Evolutionary conservation across 1,140 invertebrate species (phyloP).

Genomic region (Cydia strobilella): DNA sequence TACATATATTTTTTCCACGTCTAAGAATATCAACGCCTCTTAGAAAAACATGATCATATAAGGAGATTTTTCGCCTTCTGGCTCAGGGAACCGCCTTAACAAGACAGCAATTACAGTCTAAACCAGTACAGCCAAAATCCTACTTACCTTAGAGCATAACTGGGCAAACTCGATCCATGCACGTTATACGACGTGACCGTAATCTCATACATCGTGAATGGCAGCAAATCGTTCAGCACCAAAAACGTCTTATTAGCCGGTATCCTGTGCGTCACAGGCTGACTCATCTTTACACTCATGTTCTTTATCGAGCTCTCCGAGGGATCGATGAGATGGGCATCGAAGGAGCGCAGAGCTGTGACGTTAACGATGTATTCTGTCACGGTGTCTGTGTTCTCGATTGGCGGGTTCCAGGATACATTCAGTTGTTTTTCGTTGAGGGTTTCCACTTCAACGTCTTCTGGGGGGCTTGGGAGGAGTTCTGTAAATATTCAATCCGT

Average conservation of each 20-base stretch:
- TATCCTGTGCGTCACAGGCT: constrained; percentile 74
- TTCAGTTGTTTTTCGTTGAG: constrained; percentile 85
- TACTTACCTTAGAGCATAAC: constrained; percentile 81
- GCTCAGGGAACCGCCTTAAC: too few relatives aligned
- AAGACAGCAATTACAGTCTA: too few relatives aligned
- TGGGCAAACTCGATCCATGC: constrained; percentile 87
- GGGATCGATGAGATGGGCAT: constrained; percentile 78
- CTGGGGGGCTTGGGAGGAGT: constrained; percentile 86
- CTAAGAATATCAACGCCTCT: too few relatives aligned
- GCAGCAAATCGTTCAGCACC: constrained; percentile 82
- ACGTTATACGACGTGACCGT: constrained; percentile 86
- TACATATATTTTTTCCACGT: too few relatives aligned
- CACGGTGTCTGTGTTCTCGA: constrained; percentile 83
- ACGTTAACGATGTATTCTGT: constrained; percentile 86
- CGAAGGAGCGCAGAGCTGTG: constrained; percentile 85
- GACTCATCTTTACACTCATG: constrained; percentile 45
- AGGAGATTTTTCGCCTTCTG: too few relatives aligned
- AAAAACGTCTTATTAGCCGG: constrained; percentile 81
- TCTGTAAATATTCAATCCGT: constrained; percentile 76
- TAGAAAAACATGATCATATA: too few relatives aligned
- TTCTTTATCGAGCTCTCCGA: constrained; percentile 70
- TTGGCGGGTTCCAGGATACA: constrained; percentile 85
- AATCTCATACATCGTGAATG: constrained; percentile 91
- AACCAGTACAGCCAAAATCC: background rate
- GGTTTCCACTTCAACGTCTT: constrained; percentile 85